A percentile compares a stretch with the other conserved stretches of the same genome.
phyloP scores from a whole-genome alignment of 2,888 invertebrate species.

The Amblyjoppa fuscipennis region DNA sequence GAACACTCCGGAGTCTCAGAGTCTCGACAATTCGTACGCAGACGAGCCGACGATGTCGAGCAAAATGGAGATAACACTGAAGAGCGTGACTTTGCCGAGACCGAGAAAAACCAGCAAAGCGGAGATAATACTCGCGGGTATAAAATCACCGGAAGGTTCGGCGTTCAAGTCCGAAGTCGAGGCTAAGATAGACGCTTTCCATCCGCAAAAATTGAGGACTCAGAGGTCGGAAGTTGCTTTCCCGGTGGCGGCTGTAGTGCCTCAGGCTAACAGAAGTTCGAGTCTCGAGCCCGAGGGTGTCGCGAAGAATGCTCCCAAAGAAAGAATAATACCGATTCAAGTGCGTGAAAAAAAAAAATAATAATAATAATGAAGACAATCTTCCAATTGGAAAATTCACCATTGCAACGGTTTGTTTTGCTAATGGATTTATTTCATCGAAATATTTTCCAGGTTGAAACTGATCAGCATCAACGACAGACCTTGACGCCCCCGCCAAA shows the following conservation, averaged over 20 bases:
- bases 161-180: constrained; percentile 82
- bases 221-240: constrained; percentile 87
- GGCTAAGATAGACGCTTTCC: constrained; percentile 81
- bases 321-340: constrained; percentile 90
- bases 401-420: not conserved
- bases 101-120: constrained; percentile 88
- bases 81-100: constrained; percentile 89
- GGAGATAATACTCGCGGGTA: constrained; percentile 88
- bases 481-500: constrained; percentile 85
- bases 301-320: constrained; percentile 84
- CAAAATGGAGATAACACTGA: constrained; percentile 89
- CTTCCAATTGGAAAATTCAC: not conserved
- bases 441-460: constrained; percentile 73
- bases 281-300: constrained; percentile 86
- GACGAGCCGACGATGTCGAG: constrained; percentile 86
- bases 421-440: not conserved
- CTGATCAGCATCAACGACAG: constrained; percentile 80
- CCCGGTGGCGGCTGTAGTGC: constrained; percentile 86
- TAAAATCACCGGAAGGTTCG: constrained; percentile 74
- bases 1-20: constrained; percentile 70
- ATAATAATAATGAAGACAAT: not conserved
- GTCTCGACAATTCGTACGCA: constrained; percentile 66
- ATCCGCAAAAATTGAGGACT: constrained; percentile 84
- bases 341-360: constrained; percentile 66
- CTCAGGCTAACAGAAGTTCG: constrained; percentile 85